Base-by-base conservation (phyloP, 2,888 invertebrate genomes). In the Meganola albula region DNA sequence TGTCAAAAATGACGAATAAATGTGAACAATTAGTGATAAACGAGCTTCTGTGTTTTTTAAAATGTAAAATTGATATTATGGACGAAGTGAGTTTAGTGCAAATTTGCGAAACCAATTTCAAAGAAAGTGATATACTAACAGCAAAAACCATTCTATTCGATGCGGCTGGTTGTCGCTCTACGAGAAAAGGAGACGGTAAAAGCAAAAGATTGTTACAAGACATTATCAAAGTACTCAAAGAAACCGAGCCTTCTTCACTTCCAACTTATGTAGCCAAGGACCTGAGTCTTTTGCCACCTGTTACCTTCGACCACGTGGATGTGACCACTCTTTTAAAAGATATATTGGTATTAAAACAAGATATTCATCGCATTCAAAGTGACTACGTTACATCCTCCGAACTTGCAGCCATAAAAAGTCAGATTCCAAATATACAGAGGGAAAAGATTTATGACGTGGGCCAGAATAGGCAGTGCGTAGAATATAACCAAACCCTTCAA, bases 41-140 rank as follows among this genome's bases (percentile, higher is more conserved):
- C n/a, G 33, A 18, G 16, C 12, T 28, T 22, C 13, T 42, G n/a
- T 32, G 32, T n/a, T 32, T 32, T 26, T 10, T 32, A 14, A 22
- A 27, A 9, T 27, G 23, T 14, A 32, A 32, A 27, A 32, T 26
- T 27, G 32, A 32, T 22, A 14, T 32, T 10, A 32, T 32, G 22
- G 12, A 26, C 26, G 32, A 32, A 25, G 6, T 21, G 8, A 22
- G 32, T 32, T 23, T 32, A 8, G 7, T 32, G 11, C 27, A 27
- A n/a, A 26, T 31, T 10, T 32, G 32, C 23, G 32, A 26, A 18
- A 14, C 27, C 1, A 22, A 27, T 8, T 27, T 24, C 12, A 24
- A 24, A 12, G 24, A 24, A 12, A 12, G 11, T 24, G 24, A 24
- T 5, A 24, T 24, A 11, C 8, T 6, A 12, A 12, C 24, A 2